phyloP scores from a whole-genome alignment of 1,140 invertebrate species.

The Euglossa dilemma region DNA sequence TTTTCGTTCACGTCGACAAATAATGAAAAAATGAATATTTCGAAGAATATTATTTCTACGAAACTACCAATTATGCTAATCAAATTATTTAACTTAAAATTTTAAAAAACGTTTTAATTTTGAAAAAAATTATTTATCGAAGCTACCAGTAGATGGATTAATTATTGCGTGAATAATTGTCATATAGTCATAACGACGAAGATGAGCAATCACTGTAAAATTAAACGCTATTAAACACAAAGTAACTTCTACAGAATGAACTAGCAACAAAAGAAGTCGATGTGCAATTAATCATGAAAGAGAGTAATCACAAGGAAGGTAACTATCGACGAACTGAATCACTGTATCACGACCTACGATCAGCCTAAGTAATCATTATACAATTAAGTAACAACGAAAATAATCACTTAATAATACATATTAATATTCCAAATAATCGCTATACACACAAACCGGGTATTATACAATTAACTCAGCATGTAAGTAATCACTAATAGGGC shows the following conservation, averaged over 20 bases:
- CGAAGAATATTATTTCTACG: no score
- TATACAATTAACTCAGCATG: neutral
- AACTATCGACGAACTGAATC: neutral
- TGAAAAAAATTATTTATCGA: no score
- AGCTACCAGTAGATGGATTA: no score
- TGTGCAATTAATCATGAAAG: neutral
- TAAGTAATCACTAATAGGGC: neutral
- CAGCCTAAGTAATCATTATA: neutral
- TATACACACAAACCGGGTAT: neutral
- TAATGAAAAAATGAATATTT: no score
- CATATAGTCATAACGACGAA: no score
- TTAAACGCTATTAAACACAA: no score
- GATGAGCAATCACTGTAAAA: no score
- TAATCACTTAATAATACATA: neutral
- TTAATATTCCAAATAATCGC: neutral
- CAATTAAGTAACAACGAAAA: neutral
- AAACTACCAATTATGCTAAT: no score
- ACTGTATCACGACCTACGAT: neutral
- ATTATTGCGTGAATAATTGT: no score
- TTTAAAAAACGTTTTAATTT: no score
- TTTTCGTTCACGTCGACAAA: no score
- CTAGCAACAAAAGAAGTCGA: neutral
- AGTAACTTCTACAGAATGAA: neutral
- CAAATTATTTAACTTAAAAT: no score
- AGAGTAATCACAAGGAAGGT: neutral